A percentile compares a stretch with the other conserved stretches of the same genome.
phyloP scores from a whole-genome alignment of 2,113 vertebrate genomes.

The Lophius piscatorius region DNA sequence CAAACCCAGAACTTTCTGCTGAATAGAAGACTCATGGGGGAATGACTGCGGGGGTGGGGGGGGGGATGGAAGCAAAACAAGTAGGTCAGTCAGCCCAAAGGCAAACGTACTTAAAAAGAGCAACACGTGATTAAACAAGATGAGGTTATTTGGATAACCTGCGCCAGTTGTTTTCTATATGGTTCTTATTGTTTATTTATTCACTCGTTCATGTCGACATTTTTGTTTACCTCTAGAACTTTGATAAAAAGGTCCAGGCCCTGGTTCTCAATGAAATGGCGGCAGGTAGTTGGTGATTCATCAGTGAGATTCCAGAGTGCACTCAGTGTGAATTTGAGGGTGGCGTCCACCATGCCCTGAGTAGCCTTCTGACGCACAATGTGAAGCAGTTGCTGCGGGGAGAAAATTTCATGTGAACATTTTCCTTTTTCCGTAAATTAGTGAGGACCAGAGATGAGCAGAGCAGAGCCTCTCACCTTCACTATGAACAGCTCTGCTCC shows the following conservation, averaged over 20 bases:
- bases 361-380: conserved; percentile 97
- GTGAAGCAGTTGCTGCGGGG: conserved; percentile 93
- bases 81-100: conserved; percentile 32
- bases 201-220: neutral
- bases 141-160: conserved; percentile 2
- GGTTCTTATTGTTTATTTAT: neutral
- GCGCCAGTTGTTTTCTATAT: neutral
- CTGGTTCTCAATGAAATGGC: conserved; percentile 98
- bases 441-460: neutral
- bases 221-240: conserved; percentile 90
- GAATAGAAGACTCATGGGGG: conserved; percentile 95
- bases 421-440: neutral
- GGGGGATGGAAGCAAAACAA: conserved; percentile 28
- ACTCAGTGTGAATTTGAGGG: conserved; percentile 96
- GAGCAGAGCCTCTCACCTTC: conserved; percentile 80
- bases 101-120: conserved; percentile 7
- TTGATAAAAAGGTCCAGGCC: conserved; percentile 97
- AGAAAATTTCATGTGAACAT: neutral
- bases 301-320: conserved; percentile 99
- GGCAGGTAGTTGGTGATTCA: conserved; percentile 98
- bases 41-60: conserved; percentile 84
- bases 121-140: conserved; percentile 3
- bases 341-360: conserved; percentile 94
- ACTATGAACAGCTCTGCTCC: conserved; percentile 97
- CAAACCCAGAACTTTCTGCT: conserved; percentile 97